Evolutionary conservation across 2,797 vertebrate species (phyloP).

Genomic region (Leptodactylus fallax): DNA sequence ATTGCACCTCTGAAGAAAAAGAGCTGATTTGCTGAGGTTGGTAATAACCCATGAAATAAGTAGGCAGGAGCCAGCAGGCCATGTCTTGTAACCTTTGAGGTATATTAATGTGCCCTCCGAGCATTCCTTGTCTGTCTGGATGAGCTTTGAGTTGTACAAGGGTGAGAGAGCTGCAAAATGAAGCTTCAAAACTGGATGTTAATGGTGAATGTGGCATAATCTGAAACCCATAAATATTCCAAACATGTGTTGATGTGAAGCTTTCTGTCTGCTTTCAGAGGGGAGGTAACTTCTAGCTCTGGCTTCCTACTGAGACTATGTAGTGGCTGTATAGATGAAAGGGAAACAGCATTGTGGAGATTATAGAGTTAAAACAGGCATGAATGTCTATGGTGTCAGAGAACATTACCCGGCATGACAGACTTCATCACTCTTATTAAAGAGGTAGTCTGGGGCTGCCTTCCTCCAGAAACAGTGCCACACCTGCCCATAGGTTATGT

Average conservation of each 20-base stretch:
- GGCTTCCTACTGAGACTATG: slow-evolving; percentile 1
- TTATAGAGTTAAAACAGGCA: not conserved
- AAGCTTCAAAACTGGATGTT: slow-evolving; percentile 61
- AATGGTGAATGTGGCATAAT: slow-evolving; percentile 52
- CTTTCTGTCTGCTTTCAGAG: slow-evolving; percentile 29
- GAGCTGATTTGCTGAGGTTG: slow-evolving; percentile 21
- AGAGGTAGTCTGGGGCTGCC: too few species aligned
- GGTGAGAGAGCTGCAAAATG: slow-evolving; percentile 65
- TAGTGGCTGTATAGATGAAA: too few species aligned
- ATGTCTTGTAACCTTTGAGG: slow-evolving; percentile 64
- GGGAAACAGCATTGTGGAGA: not conserved
- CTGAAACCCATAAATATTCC: slow-evolving; percentile 60
- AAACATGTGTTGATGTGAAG: slow-evolving; percentile 50
- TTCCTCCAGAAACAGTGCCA: too few species aligned
- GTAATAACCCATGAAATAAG: slow-evolving; percentile 63
- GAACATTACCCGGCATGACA: too few species aligned
- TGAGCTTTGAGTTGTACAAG: slow-evolving; percentile 63
- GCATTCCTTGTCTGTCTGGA: slow-evolving; percentile 62
- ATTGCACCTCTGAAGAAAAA: not conserved
- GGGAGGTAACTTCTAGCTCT: slow-evolving; percentile 4
- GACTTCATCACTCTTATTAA: too few species aligned
- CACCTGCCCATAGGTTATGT: too few species aligned
- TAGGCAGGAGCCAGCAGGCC: slow-evolving; percentile 61
- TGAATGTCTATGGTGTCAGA: not conserved
- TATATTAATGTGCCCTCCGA: slow-evolving; percentile 64